Evolutionary conservation across 1,140 invertebrate genomes (phyloP).

Genomic region (Ips nitidus): DNA sequence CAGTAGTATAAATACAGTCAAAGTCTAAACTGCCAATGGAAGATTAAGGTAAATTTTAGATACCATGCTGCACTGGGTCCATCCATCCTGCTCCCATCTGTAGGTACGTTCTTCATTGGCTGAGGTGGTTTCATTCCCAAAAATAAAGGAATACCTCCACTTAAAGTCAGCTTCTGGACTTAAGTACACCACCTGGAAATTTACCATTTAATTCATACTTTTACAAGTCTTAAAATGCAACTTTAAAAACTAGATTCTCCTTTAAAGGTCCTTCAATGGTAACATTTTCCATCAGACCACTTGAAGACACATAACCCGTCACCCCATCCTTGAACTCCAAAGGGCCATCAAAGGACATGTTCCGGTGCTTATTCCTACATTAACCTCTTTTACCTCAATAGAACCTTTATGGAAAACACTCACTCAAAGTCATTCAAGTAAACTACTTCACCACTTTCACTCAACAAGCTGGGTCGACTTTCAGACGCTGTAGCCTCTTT

Average conservation of each 20-base stretch:
- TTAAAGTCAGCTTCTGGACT: constrained; percentile 6
- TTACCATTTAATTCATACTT: not conserved
- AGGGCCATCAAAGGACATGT: not conserved
- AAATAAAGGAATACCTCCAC: constrained; percentile 10
- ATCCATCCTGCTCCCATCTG: constrained; percentile 10
- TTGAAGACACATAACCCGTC: not conserved
- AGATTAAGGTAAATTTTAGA: no score
- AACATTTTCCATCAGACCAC: constrained; percentile 7
- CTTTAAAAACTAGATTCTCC: constrained; percentile 9
- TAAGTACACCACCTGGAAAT: constrained; percentile 4
- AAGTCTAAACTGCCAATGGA: not conserved
- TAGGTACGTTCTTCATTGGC: constrained; percentile 13
- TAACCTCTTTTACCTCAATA: no score
- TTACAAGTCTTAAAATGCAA: not conserved
- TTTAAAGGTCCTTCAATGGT: constrained; percentile 16
- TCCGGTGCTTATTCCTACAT: not conserved
- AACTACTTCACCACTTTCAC: not conserved
- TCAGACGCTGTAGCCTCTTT: constrained; percentile 1
- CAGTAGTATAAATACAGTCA: not conserved
- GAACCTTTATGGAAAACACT: not conserved
- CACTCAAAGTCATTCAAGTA: constrained; percentile 12
- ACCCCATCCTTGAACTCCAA: constrained; percentile 3
- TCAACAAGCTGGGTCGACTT: constrained; percentile 12
- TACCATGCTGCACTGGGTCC: constrained; percentile 11
- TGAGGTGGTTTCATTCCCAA: constrained; percentile 12